Base-by-base conservation (phyloP, 1,140 invertebrate genomes). In the Samia ricini region DNA sequence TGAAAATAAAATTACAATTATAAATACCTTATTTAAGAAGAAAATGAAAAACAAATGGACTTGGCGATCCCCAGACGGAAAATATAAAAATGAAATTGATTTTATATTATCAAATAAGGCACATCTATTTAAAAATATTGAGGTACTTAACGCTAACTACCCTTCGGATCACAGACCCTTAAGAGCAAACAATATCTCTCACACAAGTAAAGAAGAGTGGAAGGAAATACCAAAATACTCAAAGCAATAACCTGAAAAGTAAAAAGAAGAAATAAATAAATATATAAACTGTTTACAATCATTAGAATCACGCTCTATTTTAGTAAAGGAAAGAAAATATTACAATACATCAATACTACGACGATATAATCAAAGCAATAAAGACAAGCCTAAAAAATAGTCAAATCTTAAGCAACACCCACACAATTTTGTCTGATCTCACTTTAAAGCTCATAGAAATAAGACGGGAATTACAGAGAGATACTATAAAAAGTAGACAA, bases 71-170 rank as follows among this genome's bases (percentile, higher is more conserved):
- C 61, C 61, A 4, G 52, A 51, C 18, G 55, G 55, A 23, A 29
- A 51, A 63, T 18, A 33, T 15, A 63, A 52, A 52, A 58, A 63
- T 52, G 61, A 63, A 52, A 58, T 57, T 23, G 55, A 63, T 18
- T 63, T 49, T 19, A 21, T 63, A 20, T 19, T 19, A 19, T 20
- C 56, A 42, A 59, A 59, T 23, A 29, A 59, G 51, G 42, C 42
- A 24, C 50, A 29, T 5, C 23, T 60, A 48, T 60, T 60, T 15
- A 42, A 15, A 23, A 60, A 50, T 18, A 51, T 50, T 24, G 58
- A 60, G 24, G 24, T 26, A 19, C 15, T 60, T 20, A 50, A 60
- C 33, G 20, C 36, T 12, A 60, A 50, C 49, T 51, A 24, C 48
- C 23, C 58, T 48, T 24, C 58, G 23, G 58, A 60, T 19, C 58